Evolutionary conservation across 2,888 invertebrate species (phyloP).

Genomic region (Brassicogethes aeneus): DNA sequence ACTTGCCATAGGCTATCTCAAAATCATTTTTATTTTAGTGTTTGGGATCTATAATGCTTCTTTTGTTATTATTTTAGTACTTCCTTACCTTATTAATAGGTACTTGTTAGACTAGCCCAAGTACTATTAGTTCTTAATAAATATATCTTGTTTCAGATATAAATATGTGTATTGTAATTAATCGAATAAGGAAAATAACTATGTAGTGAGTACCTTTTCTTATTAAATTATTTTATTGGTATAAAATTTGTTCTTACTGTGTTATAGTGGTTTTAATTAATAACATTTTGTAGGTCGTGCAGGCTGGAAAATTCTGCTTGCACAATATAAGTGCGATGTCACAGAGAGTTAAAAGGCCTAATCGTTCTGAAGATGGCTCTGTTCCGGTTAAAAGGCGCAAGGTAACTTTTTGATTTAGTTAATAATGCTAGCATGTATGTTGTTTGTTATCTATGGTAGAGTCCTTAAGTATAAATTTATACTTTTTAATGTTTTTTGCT

Average conservation of each 20-base stretch:
- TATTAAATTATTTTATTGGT: not conserved
- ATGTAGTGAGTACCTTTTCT: conserved; percentile 48
- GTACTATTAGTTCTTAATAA: no score
- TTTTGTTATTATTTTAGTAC: no score
- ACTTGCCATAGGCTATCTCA: conserved; percentile 31
- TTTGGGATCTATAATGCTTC: no score
- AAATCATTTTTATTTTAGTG: conserved; percentile 17
- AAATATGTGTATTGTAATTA: conserved; percentile 35
- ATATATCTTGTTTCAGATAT: conserved; percentile 35
- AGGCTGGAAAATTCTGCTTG: conserved; percentile 31
- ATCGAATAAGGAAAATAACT: conserved; percentile 38
- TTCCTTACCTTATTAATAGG: no score
- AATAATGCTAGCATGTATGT: not conserved
- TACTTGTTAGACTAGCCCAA: no score
- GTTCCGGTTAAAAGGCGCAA: conserved; percentile 68
- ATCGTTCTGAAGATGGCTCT: conserved; percentile 59
- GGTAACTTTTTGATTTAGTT: conserved; percentile 43
- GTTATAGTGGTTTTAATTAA: not conserved
- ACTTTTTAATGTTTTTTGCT: not conserved
- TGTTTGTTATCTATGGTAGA: not conserved
- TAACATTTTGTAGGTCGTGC: conserved; percentile 33
- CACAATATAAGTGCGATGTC: conserved; percentile 51
- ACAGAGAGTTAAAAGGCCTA: conserved; percentile 70
- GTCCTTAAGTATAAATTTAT: not conserved
- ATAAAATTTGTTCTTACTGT: no score